phyloP scores from a whole-genome alignment of 1,140 invertebrate genomes.

The Pentalonia nigronervosa region DNA sequence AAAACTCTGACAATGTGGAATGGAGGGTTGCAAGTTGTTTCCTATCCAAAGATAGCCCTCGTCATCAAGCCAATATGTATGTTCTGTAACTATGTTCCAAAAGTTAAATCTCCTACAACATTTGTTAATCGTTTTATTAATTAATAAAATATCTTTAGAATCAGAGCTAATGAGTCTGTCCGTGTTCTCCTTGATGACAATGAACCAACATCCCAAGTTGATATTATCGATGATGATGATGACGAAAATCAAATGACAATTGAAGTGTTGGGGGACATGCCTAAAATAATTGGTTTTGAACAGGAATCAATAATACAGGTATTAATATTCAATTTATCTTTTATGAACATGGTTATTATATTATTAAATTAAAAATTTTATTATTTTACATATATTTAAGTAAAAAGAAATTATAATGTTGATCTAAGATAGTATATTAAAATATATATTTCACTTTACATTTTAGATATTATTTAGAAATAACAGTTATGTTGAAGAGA shows the following conservation, averaged over 20 bases:
- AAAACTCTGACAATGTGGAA: not conserved
- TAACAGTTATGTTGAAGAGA: slow-evolving; percentile 16
- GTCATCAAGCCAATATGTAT: not conserved
- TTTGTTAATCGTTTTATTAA: not conserved
- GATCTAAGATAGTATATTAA: not conserved
- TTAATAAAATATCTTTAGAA: not conserved
- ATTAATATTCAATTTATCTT: not conserved
- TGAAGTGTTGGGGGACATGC: slow-evolving; percentile 41
- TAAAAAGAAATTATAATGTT: not conserved
- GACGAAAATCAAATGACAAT: not conserved
- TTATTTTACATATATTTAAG: not conserved
- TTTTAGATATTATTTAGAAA: slow-evolving; percentile 52
- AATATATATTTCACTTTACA: not conserved
- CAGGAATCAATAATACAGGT: not conserved
- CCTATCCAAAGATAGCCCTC: not conserved
- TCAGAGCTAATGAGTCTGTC: not conserved
- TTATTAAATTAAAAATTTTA: not conserved
- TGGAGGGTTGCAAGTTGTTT: slow-evolving; percentile 44
- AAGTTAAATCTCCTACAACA: not conserved
- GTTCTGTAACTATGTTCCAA: not conserved
- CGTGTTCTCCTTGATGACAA: not conserved
- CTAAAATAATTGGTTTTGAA: slow-evolving; percentile 36
- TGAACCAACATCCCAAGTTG: not conserved
- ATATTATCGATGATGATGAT: not conserved
- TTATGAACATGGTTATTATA: not conserved